Evolutionary conservation across 2,888 invertebrate species (phyloP).

Genomic region (Tuta absoluta): DNA sequence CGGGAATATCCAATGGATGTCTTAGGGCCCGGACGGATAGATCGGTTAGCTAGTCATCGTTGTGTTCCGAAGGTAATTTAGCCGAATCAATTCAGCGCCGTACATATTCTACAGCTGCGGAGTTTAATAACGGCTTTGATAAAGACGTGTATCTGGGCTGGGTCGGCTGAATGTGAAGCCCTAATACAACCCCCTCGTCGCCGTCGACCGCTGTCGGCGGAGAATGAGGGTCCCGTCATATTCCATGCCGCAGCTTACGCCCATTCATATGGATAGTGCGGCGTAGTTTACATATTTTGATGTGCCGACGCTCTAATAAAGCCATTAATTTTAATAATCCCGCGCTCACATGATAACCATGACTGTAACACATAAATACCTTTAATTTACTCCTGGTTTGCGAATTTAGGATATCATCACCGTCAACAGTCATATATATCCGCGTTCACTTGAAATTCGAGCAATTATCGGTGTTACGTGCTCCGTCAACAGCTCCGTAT

Average conservation of each 20-base stretch:
- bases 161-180: slow-evolving; percentile 63
- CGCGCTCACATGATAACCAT: slow-evolving; percentile 45
- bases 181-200: slow-evolving; percentile 65
- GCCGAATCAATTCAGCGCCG: slow-evolving; percentile 57
- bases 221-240: slow-evolving; percentile 66
- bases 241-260: slow-evolving; percentile 57
- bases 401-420: slow-evolving; percentile 11
- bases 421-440: slow-evolving; percentile 4
- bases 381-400: slow-evolving; percentile 36
- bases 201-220: slow-evolving; percentile 68
- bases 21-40: slow-evolving; percentile 15
- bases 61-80: slow-evolving; percentile 48
- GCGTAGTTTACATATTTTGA: slow-evolving; percentile 71
- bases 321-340: slow-evolving; percentile 69
- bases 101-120: slow-evolving; percentile 59
- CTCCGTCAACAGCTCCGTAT: background rate
- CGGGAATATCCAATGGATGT: slow-evolving; percentile 2
- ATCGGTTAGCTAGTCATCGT: slow-evolving; percentile 22
- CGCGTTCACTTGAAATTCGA: background rate
- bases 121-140: slow-evolving; percentile 73
- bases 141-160: slow-evolving; percentile 65
- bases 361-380: slow-evolving; percentile 46
- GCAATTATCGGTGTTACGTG: slow-evolving; percentile 13
- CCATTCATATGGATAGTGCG: slow-evolving; percentile 67
- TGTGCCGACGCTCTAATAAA: slow-evolving; percentile 58